Conservation (phyloP, 2,113 vertebrate genomes). For the Gorsachius goisagi region DNA sequence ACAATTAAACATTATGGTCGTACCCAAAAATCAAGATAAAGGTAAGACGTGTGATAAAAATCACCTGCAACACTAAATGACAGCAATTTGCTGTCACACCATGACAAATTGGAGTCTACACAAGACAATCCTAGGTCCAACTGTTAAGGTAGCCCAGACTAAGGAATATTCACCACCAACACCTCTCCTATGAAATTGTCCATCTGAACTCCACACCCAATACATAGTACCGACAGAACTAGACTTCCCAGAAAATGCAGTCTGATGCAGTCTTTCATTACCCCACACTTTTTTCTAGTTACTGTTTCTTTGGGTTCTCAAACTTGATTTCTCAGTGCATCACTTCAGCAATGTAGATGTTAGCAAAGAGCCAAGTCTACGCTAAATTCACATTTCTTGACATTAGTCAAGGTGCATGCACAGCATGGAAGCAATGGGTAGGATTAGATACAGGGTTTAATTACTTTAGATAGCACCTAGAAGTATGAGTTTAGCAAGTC, state of each 20-base stretch:
- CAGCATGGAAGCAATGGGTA: fast-evolving
- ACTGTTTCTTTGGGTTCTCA: background rate
- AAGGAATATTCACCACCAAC: background rate
- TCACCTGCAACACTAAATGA: background rate
- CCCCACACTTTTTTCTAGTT: background rate
- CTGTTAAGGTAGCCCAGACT: background rate
- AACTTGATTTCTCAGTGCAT: background rate
- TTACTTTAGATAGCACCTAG: background rate
- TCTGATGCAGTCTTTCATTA: background rate
- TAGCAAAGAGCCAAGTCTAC: background rate
- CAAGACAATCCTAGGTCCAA: background rate
- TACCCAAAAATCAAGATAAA: background rate
- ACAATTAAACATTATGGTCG: background rate
- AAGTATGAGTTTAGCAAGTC: background rate
- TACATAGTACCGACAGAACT: background rate
- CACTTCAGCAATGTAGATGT: background rate
- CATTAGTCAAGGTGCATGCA: background rate
- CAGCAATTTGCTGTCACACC: background rate
- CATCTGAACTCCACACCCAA: background rate
- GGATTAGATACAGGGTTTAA: background rate
- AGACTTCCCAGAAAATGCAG: background rate
- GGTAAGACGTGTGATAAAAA: background rate
- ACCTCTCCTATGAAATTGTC: background rate
- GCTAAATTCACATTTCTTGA: background rate
- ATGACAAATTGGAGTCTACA: background rate